Evolutionary conservation across 2,888 invertebrate genomes (phyloP), one percentile per base, ranked within the genome.

Genomic region (Adineta ricciae): DNA sequence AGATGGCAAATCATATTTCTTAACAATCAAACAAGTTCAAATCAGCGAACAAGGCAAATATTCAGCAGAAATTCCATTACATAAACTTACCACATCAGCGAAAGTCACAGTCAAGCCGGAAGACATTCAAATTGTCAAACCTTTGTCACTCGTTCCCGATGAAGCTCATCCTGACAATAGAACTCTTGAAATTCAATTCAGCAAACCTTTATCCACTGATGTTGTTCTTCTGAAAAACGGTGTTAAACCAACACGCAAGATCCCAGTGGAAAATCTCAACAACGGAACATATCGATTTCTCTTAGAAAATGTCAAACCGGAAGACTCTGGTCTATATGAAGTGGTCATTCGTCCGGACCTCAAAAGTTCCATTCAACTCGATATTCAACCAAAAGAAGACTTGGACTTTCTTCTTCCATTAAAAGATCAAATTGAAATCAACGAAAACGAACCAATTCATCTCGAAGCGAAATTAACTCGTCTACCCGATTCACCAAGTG

Each of bases 121-220:
- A 78, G 38, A 36, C 14, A 78, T 78, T 5, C 27, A 78, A 78
- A n/a, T 78, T 21, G 11, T 78, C 11, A 78, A 78, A 78, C 38
- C 21, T 41, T 78, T 78, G 24, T 11, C 38, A 11, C 38, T 78
- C 24, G 36, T 78, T 19, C 38, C 36, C 24, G 38, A 78, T 78
- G 73, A 78, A 8, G 9, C 38, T 38, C 73, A 36, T 21, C 36
- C 41, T 24, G 83, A 85, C 32, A 56, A 85, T 82, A 38, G 73
- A 46, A 78, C 52, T n/a, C 83, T 85, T 46, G 85, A 85, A 50
- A 84, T 85, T 32, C 83, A 85, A 84, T 46, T 85, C n/a, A 85
- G 64, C 32, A 85, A 85, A 49, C 83, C 85, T 27, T 78, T 41
- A 78, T 4, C 21, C 21, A 24, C 36, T 0, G 73, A 78, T 19